Conservation (phyloP, 2,888 invertebrate genomes). For the Abrostola triplasia region DNA sequence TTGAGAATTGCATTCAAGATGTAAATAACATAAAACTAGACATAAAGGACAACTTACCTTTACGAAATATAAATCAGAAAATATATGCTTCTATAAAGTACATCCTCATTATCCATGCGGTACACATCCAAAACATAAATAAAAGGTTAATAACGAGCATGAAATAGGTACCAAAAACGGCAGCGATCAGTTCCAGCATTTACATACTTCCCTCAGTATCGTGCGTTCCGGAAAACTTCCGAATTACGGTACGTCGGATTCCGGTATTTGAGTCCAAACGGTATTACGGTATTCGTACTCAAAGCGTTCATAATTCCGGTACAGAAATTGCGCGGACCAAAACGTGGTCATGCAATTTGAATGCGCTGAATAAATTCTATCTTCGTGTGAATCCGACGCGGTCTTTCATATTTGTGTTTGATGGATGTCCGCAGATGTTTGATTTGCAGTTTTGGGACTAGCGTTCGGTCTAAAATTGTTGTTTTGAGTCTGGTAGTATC, state of each 20-base stretch:
- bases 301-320: slow-evolving; percentile 49
- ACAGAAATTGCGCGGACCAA: slow-evolving; percentile 40
- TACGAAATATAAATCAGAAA: too few species aligned
- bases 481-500: not conserved
- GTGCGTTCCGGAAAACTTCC: slow-evolving; percentile 50
- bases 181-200: slow-evolving; percentile 45
- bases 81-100: too few species aligned
- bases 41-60: too few species aligned
- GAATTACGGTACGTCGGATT: slow-evolving; percentile 46
- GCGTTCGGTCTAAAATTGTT: not conserved
- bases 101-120: too few species aligned
- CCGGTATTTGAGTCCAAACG: slow-evolving; percentile 51
- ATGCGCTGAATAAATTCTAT: slow-evolving; percentile 47
- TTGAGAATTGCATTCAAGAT: too few species aligned
- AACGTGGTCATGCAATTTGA: slow-evolving; percentile 49
- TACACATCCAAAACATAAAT: slow-evolving; percentile 1
- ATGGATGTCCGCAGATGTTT: slow-evolving; percentile 13
- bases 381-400: slow-evolving; percentile 21
- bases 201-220: slow-evolving; percentile 42
- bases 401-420: slow-evolving; percentile 26
- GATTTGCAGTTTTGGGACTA: not conserved
- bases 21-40: too few species aligned
- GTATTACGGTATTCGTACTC: slow-evolving; percentile 49
- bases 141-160: slow-evolving; percentile 23
- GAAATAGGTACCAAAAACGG: slow-evolving; percentile 25